phyloP scores from a whole-genome alignment of 2,888 invertebrate species.

The Tanypteryx hageni region DNA sequence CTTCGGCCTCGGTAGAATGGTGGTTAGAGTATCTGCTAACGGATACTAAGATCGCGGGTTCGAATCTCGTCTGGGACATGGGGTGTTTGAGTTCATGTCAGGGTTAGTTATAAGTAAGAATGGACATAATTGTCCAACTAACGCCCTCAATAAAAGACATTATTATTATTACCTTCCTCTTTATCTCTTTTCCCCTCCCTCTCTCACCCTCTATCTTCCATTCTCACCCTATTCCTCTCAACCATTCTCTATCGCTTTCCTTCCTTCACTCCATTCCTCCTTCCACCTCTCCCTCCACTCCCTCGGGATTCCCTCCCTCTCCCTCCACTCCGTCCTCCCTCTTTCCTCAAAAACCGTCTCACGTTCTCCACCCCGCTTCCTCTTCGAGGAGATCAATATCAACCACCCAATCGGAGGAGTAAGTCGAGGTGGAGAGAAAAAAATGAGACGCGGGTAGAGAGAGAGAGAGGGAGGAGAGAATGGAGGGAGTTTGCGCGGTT shows the following conservation, averaged over 20 bases:
- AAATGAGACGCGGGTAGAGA: neutral
- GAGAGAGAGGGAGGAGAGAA: neutral
- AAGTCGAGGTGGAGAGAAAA: slow-evolving; percentile 46
- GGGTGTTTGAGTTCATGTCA: no score
- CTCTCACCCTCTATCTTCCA: neutral
- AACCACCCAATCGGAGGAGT: slow-evolving; percentile 62
- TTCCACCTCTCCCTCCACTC: neutral
- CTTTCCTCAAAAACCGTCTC: neutral
- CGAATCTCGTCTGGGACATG: no score
- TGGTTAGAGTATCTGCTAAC: no score
- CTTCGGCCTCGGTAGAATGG: no score
- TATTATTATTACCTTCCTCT: no score
- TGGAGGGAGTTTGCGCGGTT: slow-evolving; percentile 59
- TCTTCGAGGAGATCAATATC: slow-evolving; percentile 54
- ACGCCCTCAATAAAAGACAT: no score
- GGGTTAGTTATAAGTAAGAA: no score
- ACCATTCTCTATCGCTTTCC: neutral
- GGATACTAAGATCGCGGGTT: no score
- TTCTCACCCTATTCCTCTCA: neutral
- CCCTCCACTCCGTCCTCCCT: neutral
- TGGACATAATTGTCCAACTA: no score
- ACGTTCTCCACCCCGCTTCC: slow-evolving; percentile 3
- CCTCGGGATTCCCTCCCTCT: neutral
- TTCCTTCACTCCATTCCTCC: neutral
- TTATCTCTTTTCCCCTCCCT: no score